A percentile compares a stretch with the other conserved stretches of the same genome.
Evolutionary conservation across 2,113 vertebrate species (phyloP).

Genomic region (Centropus unirufus): DNA sequence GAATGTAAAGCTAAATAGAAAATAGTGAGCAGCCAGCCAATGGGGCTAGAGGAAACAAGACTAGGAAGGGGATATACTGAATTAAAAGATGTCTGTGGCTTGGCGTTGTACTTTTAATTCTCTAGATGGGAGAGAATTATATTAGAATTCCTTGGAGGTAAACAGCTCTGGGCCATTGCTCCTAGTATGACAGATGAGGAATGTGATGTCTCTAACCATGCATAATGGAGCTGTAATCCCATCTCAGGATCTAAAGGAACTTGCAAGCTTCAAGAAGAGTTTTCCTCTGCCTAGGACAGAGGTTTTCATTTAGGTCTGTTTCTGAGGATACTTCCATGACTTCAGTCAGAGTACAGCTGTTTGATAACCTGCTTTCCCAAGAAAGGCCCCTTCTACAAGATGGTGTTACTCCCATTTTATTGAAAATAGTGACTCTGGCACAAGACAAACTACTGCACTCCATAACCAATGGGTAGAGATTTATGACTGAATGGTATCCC

Average conservation of each 20-base stretch:
- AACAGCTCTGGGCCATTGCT: slow-evolving; percentile 25
- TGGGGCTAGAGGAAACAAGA: neutral
- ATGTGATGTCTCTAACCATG: neutral
- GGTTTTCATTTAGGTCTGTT: neutral
- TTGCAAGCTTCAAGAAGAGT: neutral
- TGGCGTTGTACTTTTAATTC: neutral
- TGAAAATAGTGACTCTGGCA: neutral
- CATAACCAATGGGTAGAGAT: neutral
- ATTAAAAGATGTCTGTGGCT: neutral
- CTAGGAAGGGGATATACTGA: neutral
- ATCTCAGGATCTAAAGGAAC: neutral
- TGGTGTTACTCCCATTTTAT: neutral
- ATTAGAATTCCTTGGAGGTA: slow-evolving; percentile 1
- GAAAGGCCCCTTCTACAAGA: neutral
- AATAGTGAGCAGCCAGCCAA: neutral
- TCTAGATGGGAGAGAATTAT: neutral
- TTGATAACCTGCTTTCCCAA: neutral
- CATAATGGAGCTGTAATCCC: neutral
- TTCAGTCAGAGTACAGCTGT: neutral
- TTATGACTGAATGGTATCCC: neutral
- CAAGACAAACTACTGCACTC: neutral
- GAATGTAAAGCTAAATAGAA: neutral
- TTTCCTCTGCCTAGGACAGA: neutral
- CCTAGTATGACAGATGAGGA: slow-evolving; percentile 11
- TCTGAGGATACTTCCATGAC: neutral